A percentile compares a stretch with the other conserved stretches of the same genome.
These are phyloP conservation scores for Hyperopisus bebe DNA, from an alignment of 2,113 vertebrate genomes.

Conservation along the genomic window DNA sequence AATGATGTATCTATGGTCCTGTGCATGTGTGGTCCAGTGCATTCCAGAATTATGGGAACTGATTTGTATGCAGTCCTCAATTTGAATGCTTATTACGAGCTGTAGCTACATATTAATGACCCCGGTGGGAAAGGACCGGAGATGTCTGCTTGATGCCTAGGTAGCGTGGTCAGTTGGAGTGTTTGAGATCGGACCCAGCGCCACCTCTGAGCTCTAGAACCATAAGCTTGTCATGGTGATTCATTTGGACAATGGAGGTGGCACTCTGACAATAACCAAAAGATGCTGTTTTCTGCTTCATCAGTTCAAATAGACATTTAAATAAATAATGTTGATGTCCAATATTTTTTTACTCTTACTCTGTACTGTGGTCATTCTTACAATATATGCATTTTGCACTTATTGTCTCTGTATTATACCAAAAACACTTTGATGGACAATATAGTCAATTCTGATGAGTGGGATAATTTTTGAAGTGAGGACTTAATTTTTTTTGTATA, in stretches of 20 bases:
- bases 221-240: constrained; percentile 5
- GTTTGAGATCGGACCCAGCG: not conserved
- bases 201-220: not conserved
- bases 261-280: not conserved
- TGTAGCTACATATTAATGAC: constrained; percentile 22
- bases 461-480: not conserved
- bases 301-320: not conserved
- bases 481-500: not conserved
- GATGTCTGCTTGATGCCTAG: constrained; percentile 1
- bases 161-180: constrained; percentile 2
- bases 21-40: constrained; percentile 31
- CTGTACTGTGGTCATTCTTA: not conserved
- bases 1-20: constrained; percentile 29
- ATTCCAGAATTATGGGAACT: constrained; percentile 30
- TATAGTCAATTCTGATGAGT: not conserved
- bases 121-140: constrained; percentile 7
- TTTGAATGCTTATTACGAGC: constrained; percentile 31
- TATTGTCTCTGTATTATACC: not conserved
- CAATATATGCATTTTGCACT: not conserved
- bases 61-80: constrained; percentile 19
- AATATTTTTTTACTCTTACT: not conserved
- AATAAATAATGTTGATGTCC: not conserved
- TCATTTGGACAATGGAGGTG: not conserved
- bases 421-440: not conserved
- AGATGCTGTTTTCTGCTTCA: not conserved